These are phyloP conservation scores for Hippolais icterina DNA, from an alignment of 2,113 vertebrate genomes.

Conservation along the genomic window DNA sequence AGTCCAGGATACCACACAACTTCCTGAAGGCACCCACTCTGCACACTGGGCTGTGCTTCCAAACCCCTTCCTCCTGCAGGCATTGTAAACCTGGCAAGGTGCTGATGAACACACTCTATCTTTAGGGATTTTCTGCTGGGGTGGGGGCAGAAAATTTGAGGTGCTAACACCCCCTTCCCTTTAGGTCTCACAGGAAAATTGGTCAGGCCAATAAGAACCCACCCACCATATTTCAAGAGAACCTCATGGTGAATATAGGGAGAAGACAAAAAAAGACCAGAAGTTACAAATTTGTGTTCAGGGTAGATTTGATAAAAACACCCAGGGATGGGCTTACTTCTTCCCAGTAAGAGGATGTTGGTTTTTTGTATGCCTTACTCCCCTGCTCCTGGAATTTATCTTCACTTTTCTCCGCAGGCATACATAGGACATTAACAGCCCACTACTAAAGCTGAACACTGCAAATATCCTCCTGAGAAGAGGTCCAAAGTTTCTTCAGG, in stretches of 20 bases:
- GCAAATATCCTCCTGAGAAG: neutral
- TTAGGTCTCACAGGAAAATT: neutral
- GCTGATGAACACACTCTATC: neutral
- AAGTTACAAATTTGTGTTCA: neutral
- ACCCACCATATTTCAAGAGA: neutral
- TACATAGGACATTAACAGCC: neutral
- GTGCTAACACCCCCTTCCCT: neutral
- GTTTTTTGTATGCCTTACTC: neutral
- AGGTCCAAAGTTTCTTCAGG: neutral
- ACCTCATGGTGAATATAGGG: neutral
- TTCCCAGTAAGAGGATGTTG: neutral
- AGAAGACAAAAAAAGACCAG: neutral
- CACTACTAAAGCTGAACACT: neutral
- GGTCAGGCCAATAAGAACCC: neutral
- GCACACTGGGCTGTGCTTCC: neutral
- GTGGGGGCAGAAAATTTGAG: neutral
- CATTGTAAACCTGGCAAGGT: neutral
- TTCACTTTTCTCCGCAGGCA: neutral
- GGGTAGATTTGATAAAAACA: neutral
- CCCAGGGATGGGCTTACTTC: neutral
- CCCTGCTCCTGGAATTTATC: neutral
- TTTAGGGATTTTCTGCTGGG: neutral
- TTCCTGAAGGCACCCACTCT: neutral
- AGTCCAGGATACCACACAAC: accelerated
- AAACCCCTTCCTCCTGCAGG: neutral